A percentile compares a stretch with the other conserved stretches of the same genome.
Conservation (phyloP, 2,113 vertebrate species). For the Oxygymnocypris stewartii region DNA sequence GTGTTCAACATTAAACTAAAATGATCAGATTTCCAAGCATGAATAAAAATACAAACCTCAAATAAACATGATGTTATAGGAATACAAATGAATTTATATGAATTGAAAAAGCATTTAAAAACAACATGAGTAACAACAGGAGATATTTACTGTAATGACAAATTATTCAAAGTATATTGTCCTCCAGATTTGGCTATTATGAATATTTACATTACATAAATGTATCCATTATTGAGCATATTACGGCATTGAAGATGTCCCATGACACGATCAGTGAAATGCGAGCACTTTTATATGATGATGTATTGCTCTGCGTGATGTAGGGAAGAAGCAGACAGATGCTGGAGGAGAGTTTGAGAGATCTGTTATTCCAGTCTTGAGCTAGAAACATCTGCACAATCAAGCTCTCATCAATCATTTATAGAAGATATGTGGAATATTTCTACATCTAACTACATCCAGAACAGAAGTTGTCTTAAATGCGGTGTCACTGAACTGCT, state of each 20-base stretch:
- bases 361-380: background rate
- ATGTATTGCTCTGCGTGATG: background rate
- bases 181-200: background rate
- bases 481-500: too few relatives aligned
- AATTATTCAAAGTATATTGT: background rate
- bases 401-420: background rate
- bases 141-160: background rate
- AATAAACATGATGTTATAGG: background rate
- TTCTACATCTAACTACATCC: background rate
- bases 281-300: background rate
- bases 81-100: background rate
- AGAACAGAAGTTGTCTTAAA: background rate
- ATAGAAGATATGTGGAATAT: background rate
- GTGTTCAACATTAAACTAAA: background rate
- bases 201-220: background rate
- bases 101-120: background rate
- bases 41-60: background rate
- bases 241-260: background rate
- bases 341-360: background rate
- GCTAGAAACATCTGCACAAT: background rate
- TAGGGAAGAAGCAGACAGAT: background rate
- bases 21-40: background rate
- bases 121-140: background rate
- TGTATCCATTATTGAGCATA: background rate
- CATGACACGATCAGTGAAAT: background rate